Evolutionary conservation across 1,140 invertebrate genomes (phyloP), one percentile per base, ranked within the genome.

Genomic region (Danaus plexippus): DNA sequence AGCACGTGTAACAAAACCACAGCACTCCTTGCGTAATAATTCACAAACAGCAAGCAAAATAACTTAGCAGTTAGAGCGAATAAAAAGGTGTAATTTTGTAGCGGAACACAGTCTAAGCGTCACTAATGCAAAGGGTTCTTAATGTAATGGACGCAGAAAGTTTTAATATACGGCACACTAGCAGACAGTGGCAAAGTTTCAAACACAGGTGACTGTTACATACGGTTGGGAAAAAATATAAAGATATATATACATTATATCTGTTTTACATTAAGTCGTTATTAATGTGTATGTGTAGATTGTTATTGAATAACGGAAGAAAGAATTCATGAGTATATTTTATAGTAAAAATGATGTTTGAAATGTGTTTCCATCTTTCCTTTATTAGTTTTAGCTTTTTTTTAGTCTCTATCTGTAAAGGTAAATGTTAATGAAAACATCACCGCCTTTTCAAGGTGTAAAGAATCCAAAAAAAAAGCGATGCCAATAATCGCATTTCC

Each of bases 91-190:
- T 53, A 54, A 63, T 48, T 22, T 44, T 56, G 15, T 42, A 57
- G 13, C 47, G 57, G 51, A 64, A 62, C 11, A 52, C 43, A 59
- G 51, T 67, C 59, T 65, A 71, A 63, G 57, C 43, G 49, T 56
- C 67, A 59, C 61, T 69, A 69, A 69, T 66, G 64, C 52, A 46
- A 60, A 68, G 66, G 65, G 62, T 65, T 66, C 69, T 75, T 66
- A 69, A 75, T 75, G 72, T 75, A 73, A 74, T 72, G 71, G 67
- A 69, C 66, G 73, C 71, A 71, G 64, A 59, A 75, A 75, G 64
- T 73, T 77, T 75, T 76, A 77, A 79, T 75, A 76, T 69, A 75
- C 67, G 58, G 64, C 57, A 55, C 61, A 68, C 70, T 77, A 75
- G 73, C 72, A 72, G 64, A 70, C 74, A 65, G 66, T 64, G 59